Base-by-base conservation (phyloP, 2,113 vertebrate genomes). In the Petroica traversi region DNA sequence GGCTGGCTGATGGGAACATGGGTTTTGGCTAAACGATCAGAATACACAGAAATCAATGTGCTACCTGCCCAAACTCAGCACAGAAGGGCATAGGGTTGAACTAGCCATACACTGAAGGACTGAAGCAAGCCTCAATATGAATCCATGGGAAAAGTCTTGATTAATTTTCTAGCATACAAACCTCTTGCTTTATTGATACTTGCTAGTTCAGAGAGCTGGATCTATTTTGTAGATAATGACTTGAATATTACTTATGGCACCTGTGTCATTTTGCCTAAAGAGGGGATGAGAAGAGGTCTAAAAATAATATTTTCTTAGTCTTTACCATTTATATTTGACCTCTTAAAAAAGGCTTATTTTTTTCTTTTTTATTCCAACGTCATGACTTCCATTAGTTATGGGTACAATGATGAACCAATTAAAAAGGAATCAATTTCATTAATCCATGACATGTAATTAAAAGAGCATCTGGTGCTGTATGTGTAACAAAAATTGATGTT, bases 1-100 rank as follows among this genome's bases (percentile, higher is more conserved):
- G 75, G 5, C 40, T 74, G 24, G 6, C 36, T 64, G 24, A 38
- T 34, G 9, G 26, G 8, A 19, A 9, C 7, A 9, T 0, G 0
- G 25, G 8, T 26, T 49, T 61, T 78, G 46, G 46, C 13, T 14
- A 73, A 26, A 4, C 48, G 40, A 23, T 9, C 20, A 55, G 55
- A 10, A 29, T 12, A 16, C 8, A 20, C 5, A 71, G 16, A 71
- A 26, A 40, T 66, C 1, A 0, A 6, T 23, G 46, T 5, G 55
- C 28, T 67, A 17, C 14, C 22, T 71, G 43, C 12, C 16, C 31
- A n/a, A 7, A 52, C 19, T 28, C 46, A 72, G 33, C 12, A 18
- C 19, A 17, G 14, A 49, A 54, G 36, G 9, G 24, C 9, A 38
- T 25, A 54, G 2, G 23, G 12, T 13, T 67, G 79, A 82, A 4